Conservation (phyloP, 2,113 vertebrate genomes). For the Pimephales promelas region DNA sequence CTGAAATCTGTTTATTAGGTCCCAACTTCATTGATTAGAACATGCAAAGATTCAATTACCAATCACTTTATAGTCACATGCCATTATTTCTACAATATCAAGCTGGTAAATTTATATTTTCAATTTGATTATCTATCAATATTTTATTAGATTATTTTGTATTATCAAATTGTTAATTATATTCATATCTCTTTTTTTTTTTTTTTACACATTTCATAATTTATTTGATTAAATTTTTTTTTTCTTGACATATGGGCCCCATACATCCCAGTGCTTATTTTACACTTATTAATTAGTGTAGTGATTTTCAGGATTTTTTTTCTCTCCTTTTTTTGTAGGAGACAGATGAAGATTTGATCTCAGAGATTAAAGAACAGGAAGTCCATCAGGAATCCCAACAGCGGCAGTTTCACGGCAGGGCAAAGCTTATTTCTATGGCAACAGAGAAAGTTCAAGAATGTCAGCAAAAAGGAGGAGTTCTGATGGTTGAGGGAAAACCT, state of each 20-base stretch:
- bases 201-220: background rate
- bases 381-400: constrained; percentile 75
- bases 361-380: constrained; percentile 70
- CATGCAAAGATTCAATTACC: background rate
- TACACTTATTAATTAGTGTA: background rate
- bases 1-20: background rate
- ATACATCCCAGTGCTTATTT: background rate
- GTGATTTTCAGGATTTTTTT: background rate
- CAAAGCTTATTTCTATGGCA: constrained; percentile 65
- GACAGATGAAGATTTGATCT: constrained; percentile 50
- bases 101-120: background rate
- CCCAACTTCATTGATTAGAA: background rate
- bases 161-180: background rate
- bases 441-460: constrained; percentile 63
- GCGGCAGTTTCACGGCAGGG: constrained; percentile 72
- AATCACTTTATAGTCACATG: background rate
- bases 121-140: background rate
- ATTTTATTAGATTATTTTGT: background rate
- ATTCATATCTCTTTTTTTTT: background rate
- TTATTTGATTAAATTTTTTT: too few species aligned
- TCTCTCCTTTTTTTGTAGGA: constrained; percentile 52
- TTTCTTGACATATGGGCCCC: background rate
- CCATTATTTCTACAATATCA: background rate
- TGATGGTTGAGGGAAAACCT: constrained; percentile 75
- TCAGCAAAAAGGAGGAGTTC: constrained; percentile 70